Conservation (phyloP, 2,113 vertebrate species). For the Hippocampus comes region DNA sequence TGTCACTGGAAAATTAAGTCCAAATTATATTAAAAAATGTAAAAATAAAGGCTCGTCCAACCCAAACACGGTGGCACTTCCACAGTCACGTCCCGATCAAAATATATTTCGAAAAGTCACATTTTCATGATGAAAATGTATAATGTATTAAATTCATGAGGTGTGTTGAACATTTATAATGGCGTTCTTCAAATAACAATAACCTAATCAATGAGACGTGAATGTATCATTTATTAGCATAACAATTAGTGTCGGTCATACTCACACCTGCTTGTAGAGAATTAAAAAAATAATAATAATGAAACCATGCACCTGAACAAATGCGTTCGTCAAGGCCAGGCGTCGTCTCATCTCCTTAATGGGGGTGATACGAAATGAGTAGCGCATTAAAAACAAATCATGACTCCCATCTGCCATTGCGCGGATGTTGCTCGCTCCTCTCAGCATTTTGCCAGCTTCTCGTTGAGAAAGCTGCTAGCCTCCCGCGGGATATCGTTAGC, state of each 20-base stretch:
- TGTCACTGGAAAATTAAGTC: too few species aligned
- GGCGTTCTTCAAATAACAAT: neutral
- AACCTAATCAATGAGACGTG: neutral
- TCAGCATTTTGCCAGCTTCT: neutral
- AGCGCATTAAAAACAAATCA: constrained; percentile 67
- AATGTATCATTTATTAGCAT: neutral
- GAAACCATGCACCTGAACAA: constrained; percentile 20
- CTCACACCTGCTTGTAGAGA: neutral
- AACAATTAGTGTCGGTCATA: neutral
- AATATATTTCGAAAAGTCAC: neutral
- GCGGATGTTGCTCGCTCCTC: constrained; percentile 25
- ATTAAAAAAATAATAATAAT: constrained; percentile 5
- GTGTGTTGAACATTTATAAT: neutral
- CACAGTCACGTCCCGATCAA: too few species aligned
- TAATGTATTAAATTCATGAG: neutral
- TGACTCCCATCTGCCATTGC: constrained; percentile 45
- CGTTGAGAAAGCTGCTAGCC: neutral
- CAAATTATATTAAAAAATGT: too few species aligned
- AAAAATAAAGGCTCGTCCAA: too few species aligned
- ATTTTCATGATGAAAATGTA: neutral
- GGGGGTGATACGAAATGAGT: constrained; percentile 26
- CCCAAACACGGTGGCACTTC: too few species aligned
- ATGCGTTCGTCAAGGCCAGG: constrained; percentile 40
- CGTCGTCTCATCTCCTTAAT: constrained; percentile 21
- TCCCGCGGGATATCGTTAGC: neutral